These are phyloP conservation scores for Catharus minimus DNA, from an alignment of 2,113 vertebrate species.

Conservation along the genomic window DNA sequence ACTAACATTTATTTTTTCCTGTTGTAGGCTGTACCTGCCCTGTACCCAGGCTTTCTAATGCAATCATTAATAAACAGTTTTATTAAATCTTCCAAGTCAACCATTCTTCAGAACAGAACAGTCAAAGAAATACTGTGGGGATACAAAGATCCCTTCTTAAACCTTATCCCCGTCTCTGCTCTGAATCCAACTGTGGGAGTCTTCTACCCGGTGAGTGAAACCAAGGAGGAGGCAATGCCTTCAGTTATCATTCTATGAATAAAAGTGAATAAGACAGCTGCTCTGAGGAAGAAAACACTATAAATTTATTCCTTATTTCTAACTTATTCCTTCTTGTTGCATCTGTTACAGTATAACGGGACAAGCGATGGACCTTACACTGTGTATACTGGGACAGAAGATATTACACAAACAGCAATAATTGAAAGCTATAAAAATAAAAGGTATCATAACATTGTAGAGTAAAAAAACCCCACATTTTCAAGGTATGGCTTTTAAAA, in stretches of 20 bases:
- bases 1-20: not conserved
- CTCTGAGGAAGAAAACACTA: not conserved
- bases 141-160: constrained; percentile 83
- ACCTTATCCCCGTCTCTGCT: constrained; percentile 12
- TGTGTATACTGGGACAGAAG: constrained; percentile 82
- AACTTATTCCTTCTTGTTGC: constrained; percentile 10
- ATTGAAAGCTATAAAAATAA: constrained; percentile 83
- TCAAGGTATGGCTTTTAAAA: not conserved
- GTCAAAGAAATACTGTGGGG: constrained; percentile 92
- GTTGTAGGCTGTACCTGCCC: constrained; percentile 76
- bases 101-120: constrained; percentile 83
- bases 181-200: constrained; percentile 67
- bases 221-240: not conserved
- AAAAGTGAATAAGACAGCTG: not conserved
- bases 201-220: constrained; percentile 82
- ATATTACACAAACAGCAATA: constrained; percentile 80
- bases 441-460: constrained; percentile 67
- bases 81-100: constrained; percentile 73
- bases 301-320: not conserved
- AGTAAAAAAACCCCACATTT: not conserved
- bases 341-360: constrained; percentile 84
- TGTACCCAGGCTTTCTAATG: constrained; percentile 26
- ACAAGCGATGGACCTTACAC: constrained; percentile 85
- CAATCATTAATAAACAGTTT: constrained; percentile 56
- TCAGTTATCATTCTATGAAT: not conserved